phyloP scores from a whole-genome alignment of 2,797 vertebrate genomes.

The Euthynnus affinis region DNA sequence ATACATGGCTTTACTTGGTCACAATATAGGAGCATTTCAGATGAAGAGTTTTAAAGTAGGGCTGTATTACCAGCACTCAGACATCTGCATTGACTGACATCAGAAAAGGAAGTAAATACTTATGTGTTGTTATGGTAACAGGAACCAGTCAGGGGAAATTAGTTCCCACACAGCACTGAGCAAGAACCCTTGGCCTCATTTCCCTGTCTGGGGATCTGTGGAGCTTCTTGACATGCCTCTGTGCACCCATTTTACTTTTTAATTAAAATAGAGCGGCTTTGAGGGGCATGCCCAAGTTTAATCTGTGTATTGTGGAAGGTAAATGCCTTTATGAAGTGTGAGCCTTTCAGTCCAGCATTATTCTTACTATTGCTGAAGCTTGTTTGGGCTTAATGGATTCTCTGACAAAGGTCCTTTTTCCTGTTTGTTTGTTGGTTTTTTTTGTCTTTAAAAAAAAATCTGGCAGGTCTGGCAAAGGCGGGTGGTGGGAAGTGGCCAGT shows the following conservation, averaged over 20 bases:
- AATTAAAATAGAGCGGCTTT: slow-evolving; percentile 76
- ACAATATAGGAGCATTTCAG: slow-evolving; percentile 15
- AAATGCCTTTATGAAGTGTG: slow-evolving; percentile 69
- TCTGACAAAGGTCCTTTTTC: slow-evolving; percentile 59
- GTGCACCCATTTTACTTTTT: slow-evolving; percentile 78
- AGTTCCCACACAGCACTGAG: slow-evolving; percentile 68
- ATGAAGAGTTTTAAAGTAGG: slow-evolving; percentile 12
- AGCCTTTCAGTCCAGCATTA: slow-evolving; percentile 54
- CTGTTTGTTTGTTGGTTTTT: slow-evolving; percentile 57
- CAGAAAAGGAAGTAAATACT: slow-evolving; percentile 85
- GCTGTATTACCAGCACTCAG: slow-evolving; percentile 37
- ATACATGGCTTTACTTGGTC: slow-evolving; percentile 15
- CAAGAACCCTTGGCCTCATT: slow-evolving; percentile 68
- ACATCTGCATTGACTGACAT: slow-evolving; percentile 68
- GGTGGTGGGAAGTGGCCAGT: slow-evolving; percentile 56
- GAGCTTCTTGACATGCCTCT: slow-evolving; percentile 73
- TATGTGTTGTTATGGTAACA: slow-evolving; percentile 84
- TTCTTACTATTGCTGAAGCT: slow-evolving; percentile 53
- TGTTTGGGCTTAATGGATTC: slow-evolving; percentile 70
- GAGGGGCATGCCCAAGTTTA: slow-evolving; percentile 60
- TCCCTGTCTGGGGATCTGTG: slow-evolving; percentile 68
- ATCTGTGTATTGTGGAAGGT: slow-evolving; percentile 74
- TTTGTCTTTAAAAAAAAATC: slow-evolving; percentile 11
- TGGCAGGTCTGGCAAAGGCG: slow-evolving; percentile 53
- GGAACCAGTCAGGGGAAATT: slow-evolving; percentile 66